Evolutionary conservation across 2,888 invertebrate species (phyloP).

Genomic region (Boloria selene): DNA sequence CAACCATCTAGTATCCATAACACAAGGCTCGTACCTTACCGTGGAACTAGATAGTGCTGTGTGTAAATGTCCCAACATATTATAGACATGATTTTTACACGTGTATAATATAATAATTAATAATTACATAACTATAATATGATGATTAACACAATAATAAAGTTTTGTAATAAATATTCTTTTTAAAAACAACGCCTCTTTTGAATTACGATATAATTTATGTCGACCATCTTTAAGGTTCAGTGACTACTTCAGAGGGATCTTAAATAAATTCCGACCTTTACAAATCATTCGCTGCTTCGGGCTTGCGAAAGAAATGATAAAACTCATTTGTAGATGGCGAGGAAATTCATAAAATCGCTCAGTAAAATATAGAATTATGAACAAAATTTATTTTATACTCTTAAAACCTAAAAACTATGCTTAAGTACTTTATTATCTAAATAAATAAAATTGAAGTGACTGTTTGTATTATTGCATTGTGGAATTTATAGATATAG

Average conservation of each 20-base stretch:
- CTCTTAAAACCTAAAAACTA: too few species aligned
- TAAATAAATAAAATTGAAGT: too few species aligned
- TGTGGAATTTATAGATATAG: too few species aligned
- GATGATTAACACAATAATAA: not conserved
- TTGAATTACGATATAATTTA: conserved; percentile 45
- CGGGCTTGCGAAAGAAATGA: conserved; percentile 39
- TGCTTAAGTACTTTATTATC: too few species aligned
- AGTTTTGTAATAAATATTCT: conserved; percentile 5
- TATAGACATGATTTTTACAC: too few species aligned
- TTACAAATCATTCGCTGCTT: conserved; percentile 42
- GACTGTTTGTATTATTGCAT: too few species aligned
- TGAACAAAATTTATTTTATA: not conserved
- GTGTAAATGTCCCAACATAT: too few species aligned
- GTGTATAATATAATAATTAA: too few species aligned
- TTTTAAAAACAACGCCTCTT: conserved; percentile 25
- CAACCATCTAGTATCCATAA: too few species aligned
- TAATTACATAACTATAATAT: too few species aligned
- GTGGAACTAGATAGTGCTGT: too few species aligned
- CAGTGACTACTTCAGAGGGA: conserved; percentile 33
- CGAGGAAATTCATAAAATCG: conserved; percentile 22
- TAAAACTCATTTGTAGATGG: conserved; percentile 38
- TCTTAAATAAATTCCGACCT: conserved; percentile 40
- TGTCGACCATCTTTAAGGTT: conserved; percentile 43
- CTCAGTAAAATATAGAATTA: conserved; percentile 20
- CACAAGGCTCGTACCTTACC: too few species aligned